phyloP scores from a whole-genome alignment of 2,113 vertebrate genomes.

The Fulica atra region DNA sequence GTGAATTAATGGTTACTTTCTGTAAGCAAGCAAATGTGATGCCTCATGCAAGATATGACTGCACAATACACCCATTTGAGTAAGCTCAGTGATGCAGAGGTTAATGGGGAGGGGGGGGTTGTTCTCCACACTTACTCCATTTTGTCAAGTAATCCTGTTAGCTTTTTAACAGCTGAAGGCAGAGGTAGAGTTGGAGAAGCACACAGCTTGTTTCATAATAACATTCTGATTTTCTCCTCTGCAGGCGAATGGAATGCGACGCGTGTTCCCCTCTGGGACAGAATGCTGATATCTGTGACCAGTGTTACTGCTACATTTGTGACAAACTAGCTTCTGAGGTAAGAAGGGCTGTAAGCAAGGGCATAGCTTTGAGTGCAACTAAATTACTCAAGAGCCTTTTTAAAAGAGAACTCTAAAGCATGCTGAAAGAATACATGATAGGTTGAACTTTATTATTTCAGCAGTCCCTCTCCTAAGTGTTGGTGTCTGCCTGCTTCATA shows the following conservation, averaged over 20 bases:
- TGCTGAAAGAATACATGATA: neutral
- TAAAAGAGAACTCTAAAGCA: neutral
- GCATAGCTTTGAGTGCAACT: neutral
- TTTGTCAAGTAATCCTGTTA: too few species aligned
- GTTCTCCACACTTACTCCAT: rapidly evolving
- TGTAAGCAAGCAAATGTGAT: conserved; percentile 45
- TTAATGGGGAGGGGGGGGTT: neutral
- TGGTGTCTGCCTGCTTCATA: neutral
- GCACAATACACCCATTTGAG: conserved; percentile 14
- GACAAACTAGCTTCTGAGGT: conserved; percentile 82
- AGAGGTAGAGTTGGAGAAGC: neutral
- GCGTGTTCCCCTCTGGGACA: conserved; percentile 24
- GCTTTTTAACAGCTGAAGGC: neutral
- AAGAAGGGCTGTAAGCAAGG: neutral
- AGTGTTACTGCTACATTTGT: conserved; percentile 90
- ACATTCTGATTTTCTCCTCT: neutral
- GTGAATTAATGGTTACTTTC: conserved; percentile 58
- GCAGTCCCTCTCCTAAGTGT: neutral
- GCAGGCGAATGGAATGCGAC: conserved; percentile 74
- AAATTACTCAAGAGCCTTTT: neutral
- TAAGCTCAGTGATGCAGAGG: neutral
- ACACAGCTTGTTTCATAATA: neutral
- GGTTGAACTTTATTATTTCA: neutral
- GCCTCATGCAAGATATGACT: conserved; percentile 57
- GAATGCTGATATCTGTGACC: conserved; percentile 76